phyloP scores from a whole-genome alignment of 2,888 invertebrate genomes.

The Ennomos erosarius region DNA sequence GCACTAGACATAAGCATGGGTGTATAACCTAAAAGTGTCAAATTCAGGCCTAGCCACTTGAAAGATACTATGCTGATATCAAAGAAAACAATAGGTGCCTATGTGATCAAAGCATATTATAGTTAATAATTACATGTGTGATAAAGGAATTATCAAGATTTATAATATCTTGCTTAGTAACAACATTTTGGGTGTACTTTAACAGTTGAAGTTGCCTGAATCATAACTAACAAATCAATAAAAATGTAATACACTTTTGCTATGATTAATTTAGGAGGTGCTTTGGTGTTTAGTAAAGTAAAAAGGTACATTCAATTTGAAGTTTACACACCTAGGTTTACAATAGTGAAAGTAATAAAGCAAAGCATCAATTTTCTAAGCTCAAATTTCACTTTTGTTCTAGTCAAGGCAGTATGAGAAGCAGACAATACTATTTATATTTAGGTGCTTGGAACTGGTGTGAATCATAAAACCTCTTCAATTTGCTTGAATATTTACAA shows the following conservation, averaged over 20 bases:
- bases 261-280: constrained; percentile 6
- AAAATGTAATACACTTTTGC: constrained; percentile 1
- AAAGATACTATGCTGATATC: neutral
- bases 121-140: no score
- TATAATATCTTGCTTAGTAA: no score
- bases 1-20: constrained; percentile 30
- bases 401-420: neutral
- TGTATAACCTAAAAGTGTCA: constrained; percentile 33
- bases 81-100: constrained; percentile 1
- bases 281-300: neutral
- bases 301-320: neutral
- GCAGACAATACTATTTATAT: no score
- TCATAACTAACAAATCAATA: neutral
- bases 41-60: neutral
- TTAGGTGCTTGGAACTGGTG: no score
- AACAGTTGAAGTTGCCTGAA: neutral
- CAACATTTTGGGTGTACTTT: neutral
- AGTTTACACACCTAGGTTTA: neutral
- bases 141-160: no score
- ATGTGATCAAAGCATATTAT: no score
- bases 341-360: constrained; percentile 7
- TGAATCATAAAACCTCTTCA: no score
- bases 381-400: constrained; percentile 1
- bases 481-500: no score
- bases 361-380: neutral